Evolutionary conservation across 2,888 invertebrate genomes (phyloP).

Genomic region (Argynnis bischoffii): DNA sequence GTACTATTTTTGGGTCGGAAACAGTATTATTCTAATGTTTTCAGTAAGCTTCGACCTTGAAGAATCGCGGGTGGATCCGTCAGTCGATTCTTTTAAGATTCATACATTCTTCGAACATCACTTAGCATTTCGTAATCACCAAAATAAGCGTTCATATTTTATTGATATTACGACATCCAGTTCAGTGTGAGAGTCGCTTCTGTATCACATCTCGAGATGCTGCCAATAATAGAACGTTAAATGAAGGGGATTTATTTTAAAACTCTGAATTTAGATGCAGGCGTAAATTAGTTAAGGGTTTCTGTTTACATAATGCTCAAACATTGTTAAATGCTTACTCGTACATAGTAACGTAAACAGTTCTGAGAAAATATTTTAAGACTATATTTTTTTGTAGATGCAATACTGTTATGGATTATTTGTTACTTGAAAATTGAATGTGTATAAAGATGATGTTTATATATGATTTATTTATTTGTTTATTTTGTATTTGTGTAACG

Average conservation of each 20-base stretch:
- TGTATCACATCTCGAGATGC: constrained; percentile 52
- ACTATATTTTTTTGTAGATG: neutral
- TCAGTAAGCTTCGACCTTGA: constrained; percentile 66
- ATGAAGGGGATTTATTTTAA: constrained; percentile 73
- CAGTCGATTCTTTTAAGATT: constrained; percentile 70
- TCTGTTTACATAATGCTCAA: constrained; percentile 20
- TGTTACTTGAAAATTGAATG: neutral
- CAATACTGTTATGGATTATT: neutral
- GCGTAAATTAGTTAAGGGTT: constrained; percentile 48
- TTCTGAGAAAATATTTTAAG: neutral
- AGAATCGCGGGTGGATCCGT: constrained; percentile 57
- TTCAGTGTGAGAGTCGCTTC: constrained; percentile 56
- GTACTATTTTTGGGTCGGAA: constrained; percentile 68
- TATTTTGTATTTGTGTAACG: too few relatives aligned
- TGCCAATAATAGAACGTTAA: constrained; percentile 67
- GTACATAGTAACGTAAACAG: constrained; percentile 1
- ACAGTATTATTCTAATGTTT: constrained; percentile 65
- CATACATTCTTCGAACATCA: constrained; percentile 60
- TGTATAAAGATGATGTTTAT: neutral
- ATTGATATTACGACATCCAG: constrained; percentile 78
- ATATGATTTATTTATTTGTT: too few relatives aligned
- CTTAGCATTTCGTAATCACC: constrained; percentile 75
- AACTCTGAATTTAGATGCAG: constrained; percentile 50
- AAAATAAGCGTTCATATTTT: constrained; percentile 79
- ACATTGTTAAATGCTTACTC: neutral